Percentiles rank a stretch among this genome's conserved stretches.
Conservation (phyloP, 2,888 invertebrate genomes). For the Capitulum mitella region DNA sequence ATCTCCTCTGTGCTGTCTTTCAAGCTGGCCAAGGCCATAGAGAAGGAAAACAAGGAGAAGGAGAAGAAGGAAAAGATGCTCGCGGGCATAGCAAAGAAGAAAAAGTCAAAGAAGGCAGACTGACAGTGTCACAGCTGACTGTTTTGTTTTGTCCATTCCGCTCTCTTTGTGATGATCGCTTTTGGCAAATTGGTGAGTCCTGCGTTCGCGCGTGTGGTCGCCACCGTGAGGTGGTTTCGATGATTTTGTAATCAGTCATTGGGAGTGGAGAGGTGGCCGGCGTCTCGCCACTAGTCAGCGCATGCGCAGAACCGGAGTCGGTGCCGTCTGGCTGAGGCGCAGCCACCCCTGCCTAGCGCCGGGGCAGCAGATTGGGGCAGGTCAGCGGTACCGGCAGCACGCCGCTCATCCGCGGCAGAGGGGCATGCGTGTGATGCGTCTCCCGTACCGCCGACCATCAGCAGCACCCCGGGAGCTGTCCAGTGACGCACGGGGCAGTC, state of each 20-base stretch:
- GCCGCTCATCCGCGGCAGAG: no score
- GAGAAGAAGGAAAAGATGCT: slow-evolving; percentile 33
- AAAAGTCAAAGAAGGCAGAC: slow-evolving; percentile 5
- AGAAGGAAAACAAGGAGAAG: slow-evolving; percentile 46
- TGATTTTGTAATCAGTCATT: background rate
- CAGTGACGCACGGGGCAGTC: no score
- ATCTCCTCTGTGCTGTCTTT: slow-evolving; percentile 49
- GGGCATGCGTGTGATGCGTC: no score
- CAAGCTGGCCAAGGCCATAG: slow-evolving; percentile 48
- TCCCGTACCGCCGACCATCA: no score
- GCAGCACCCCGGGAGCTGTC: no score
- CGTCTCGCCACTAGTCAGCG: background rate
- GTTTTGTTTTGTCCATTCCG: background rate
- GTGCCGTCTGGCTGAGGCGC: no score
- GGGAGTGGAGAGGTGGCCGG: background rate
- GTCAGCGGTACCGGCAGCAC: no score
- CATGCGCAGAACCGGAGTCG: background rate
- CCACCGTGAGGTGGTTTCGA: background rate
- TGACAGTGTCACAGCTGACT: background rate
- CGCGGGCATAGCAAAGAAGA: slow-evolving; percentile 8
- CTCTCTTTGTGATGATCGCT: background rate
- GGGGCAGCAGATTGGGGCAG: no score
- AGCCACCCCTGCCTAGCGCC: no score
- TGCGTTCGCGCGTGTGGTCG: background rate
- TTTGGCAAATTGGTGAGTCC: background rate